phyloP scores from a whole-genome alignment of 2,113 vertebrate species.

The Proterorhinus semilunaris region DNA sequence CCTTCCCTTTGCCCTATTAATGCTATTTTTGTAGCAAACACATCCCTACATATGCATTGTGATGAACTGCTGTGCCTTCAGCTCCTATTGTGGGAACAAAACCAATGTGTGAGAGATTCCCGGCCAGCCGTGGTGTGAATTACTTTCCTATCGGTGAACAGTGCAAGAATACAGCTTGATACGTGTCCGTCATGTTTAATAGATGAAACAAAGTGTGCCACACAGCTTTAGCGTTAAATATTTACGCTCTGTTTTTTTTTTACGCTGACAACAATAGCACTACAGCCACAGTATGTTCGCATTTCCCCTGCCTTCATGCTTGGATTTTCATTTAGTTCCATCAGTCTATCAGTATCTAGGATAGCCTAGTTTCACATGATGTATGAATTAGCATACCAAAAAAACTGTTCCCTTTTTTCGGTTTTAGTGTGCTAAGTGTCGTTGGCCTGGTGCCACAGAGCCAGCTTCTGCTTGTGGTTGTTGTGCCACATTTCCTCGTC shows the following conservation, averaged over 20 bases:
- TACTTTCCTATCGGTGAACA: conserved; percentile 19
- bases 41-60: background rate
- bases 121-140: conserved; percentile 8
- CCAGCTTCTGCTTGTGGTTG: conserved; percentile 69
- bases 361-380: conserved; percentile 73
- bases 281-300: conserved; percentile 47
- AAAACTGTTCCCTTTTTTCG: conserved; percentile 45
- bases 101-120: conserved; percentile 7
- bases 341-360: conserved; percentile 71
- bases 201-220: conserved; percentile 75
- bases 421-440: conserved; percentile 61
- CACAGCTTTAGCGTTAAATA: conserved; percentile 62
- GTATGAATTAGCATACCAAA: conserved; percentile 75
- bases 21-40: background rate
- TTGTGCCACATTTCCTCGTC: conserved; percentile 79
- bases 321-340: conserved; percentile 37
- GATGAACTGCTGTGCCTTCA: too few species aligned
- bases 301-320: conserved; percentile 43
- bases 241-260: conserved; percentile 58
- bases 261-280: conserved; percentile 47
- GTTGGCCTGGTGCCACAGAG: conserved; percentile 66
- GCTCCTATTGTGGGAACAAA: background rate
- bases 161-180: conserved; percentile 32
- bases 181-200: conserved; percentile 72
- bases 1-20: background rate